Evolutionary conservation across 2,888 invertebrate species (phyloP).

Genomic region (Ceramica pisi): DNA sequence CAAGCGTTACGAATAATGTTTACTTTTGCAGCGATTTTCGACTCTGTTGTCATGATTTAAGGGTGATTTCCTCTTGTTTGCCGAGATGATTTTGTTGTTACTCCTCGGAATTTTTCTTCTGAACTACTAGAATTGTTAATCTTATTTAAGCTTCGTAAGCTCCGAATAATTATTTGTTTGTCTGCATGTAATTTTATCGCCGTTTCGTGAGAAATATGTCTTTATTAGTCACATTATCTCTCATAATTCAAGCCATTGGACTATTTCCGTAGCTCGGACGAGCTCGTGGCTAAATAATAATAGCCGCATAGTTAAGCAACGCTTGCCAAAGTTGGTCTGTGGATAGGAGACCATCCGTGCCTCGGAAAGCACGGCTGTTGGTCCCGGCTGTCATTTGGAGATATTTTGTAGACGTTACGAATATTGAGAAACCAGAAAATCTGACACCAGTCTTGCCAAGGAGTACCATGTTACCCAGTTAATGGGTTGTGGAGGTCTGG

Average conservation of each 20-base stretch:
- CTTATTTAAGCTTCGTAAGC: conserved; percentile 66
- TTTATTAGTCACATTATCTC: conserved; percentile 47
- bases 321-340: too few species aligned
- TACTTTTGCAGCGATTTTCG: conserved; percentile 71
- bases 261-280: not conserved
- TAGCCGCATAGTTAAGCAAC: too few species aligned
- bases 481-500: too few species aligned
- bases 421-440: too few species aligned
- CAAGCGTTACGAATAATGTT: conserved; percentile 75
- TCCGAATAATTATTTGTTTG: conserved; percentile 62
- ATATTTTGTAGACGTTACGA: too few species aligned
- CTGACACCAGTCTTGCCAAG: too few species aligned
- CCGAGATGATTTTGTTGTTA: conserved; percentile 65
- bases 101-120: conserved; percentile 63
- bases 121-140: conserved; percentile 69
- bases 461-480: too few species aligned
- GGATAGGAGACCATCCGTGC: too few species aligned
- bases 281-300: too few species aligned
- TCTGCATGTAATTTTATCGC: conserved; percentile 58
- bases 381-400: too few species aligned
- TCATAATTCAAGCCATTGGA: not conserved
- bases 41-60: conserved; percentile 72
- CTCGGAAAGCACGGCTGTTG: too few species aligned
- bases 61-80: conserved; percentile 68
- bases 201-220: conserved; percentile 58